Percentiles rank a stretch among this genome's conserved stretches.
Evolutionary conservation across 2,113 vertebrate species (phyloP).

Genomic region (Rhodinocichla rosea): DNA sequence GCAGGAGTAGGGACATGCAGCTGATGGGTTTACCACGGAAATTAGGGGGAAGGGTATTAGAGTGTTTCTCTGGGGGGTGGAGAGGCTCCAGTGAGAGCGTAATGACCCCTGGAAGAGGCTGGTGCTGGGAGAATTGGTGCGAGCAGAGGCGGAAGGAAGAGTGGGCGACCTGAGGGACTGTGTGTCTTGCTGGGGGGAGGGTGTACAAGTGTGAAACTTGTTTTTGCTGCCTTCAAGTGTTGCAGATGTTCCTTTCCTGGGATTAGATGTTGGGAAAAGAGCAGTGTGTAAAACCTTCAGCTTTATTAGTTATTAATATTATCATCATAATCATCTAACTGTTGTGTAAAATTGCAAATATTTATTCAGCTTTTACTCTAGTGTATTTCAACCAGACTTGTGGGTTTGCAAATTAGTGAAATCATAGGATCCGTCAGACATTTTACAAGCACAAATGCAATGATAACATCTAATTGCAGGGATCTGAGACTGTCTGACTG

Average conservation of each 20-base stretch:
- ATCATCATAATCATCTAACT: background rate
- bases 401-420: conserved; percentile 46
- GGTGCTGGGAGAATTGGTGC: accelerated
- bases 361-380: conserved; percentile 1
- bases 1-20: background rate
- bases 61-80: background rate
- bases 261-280: background rate
- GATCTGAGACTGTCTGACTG: conserved; percentile 49
- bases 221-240: background rate
- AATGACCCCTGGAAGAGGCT: background rate
- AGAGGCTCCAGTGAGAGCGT: background rate
- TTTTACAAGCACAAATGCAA: conserved; percentile 31
- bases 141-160: background rate
- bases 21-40: background rate
- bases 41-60: background rate
- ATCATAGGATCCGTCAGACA: conserved; percentile 23
- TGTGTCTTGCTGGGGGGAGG: background rate
- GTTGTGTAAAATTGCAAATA: conserved; percentile 3
- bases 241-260: background rate
- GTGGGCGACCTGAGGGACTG: background rate
- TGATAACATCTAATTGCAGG: conserved; percentile 57
- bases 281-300: background rate
- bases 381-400: conserved; percentile 21
- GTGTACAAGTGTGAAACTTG: background rate
- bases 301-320: background rate